Percentiles rank a stretch among this genome's conserved stretches.
Evolutionary conservation across 1,140 invertebrate genomes (phyloP).

Genomic region (Magallana gigas): DNA sequence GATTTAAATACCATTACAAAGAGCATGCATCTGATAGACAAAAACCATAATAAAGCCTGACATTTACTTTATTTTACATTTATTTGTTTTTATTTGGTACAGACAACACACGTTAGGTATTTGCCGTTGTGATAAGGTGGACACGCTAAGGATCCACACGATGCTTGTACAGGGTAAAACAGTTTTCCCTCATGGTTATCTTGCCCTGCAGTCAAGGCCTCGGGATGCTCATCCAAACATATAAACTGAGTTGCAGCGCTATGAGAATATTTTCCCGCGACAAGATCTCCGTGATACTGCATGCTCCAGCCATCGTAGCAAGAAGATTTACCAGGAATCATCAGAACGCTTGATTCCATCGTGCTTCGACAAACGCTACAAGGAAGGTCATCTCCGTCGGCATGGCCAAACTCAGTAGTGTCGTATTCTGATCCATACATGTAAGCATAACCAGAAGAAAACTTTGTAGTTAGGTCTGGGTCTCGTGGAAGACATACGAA

Average conservation of each 20-base stretch:
- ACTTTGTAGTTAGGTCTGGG: conserved; percentile 2
- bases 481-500: conserved; percentile 51
- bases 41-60: too few species aligned
- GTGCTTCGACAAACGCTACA: conserved; percentile 56
- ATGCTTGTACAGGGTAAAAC: conserved; percentile 53
- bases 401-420: background rate
- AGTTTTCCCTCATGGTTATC: conserved; percentile 40
- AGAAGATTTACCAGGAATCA: conserved; percentile 54
- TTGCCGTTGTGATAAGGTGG: background rate
- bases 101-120: conserved; percentile 63
- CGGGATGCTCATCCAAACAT: conserved; percentile 62
- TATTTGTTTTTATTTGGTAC: conserved; percentile 43
- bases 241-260: conserved; percentile 45
- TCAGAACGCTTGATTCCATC: conserved; percentile 40
- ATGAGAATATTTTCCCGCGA: conserved; percentile 26
- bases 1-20: too few species aligned
- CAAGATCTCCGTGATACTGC: conserved; percentile 63
- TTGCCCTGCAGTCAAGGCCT: background rate
- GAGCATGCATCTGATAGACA: too few species aligned
- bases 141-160: conserved; percentile 61
- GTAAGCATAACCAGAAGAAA: too few species aligned
- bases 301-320: conserved; percentile 62
- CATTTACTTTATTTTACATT: too few species aligned
- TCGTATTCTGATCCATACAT: conserved; percentile 53
- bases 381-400: conserved; percentile 37